These are phyloP conservation scores for Amphipoea oculea DNA, from an alignment of 2,888 invertebrate genomes.

Conservation along the genomic window DNA sequence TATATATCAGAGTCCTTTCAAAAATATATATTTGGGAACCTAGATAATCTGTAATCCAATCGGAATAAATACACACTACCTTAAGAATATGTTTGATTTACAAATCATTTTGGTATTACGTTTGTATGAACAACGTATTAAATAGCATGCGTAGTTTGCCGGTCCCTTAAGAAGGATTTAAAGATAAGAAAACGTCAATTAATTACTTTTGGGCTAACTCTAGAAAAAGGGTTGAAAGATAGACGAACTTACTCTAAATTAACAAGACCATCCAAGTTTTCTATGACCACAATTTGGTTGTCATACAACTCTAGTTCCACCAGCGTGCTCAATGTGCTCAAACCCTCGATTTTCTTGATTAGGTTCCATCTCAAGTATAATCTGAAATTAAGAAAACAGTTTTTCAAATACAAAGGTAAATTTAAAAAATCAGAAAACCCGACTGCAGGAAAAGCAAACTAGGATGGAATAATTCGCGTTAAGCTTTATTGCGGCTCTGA, in stretches of 20 bases:
- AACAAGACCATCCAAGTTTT: conserved; percentile 96
- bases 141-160: no score
- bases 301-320: conserved; percentile 98
- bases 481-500: no score
- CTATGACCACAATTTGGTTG: conserved; percentile 98
- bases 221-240: neutral
- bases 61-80: no score
- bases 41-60: no score
- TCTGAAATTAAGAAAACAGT: conserved; percentile 72
- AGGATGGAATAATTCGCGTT: neutral
- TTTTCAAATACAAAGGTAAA: neutral
- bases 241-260: conserved; percentile 95
- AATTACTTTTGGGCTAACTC: neutral
- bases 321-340: conserved; percentile 94
- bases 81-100: no score
- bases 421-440: neutral
- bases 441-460: neutral
- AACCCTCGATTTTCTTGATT: conserved; percentile 98
- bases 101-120: no score
- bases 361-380: conserved; percentile 98
- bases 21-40: no score
- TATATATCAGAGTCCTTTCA: no score
- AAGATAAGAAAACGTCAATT: no score
- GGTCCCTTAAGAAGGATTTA: no score
- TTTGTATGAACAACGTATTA: no score